These are phyloP conservation scores for Lordiphosa andalusiaca DNA, from an alignment of 2,888 invertebrate species.

Conservation along the genomic window DNA sequence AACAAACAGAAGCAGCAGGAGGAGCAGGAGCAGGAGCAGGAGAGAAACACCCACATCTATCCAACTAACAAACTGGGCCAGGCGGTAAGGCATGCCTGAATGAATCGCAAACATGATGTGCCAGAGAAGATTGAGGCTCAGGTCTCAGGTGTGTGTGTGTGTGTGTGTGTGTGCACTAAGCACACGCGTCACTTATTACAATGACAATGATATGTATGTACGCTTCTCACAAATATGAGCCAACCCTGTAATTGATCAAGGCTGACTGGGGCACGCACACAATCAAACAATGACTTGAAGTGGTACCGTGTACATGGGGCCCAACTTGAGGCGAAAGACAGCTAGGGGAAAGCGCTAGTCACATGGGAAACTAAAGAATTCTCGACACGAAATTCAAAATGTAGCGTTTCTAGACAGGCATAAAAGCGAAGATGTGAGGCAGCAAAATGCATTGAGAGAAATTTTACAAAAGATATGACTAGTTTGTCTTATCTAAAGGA, in stretches of 20 bases:
- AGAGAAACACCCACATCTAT: slow-evolving; percentile 2
- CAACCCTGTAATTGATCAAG: slow-evolving; percentile 62
- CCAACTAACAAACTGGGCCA: slow-evolving; percentile 47
- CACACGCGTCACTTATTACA: slow-evolving; percentile 70
- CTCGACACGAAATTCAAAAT: slow-evolving; percentile 31
- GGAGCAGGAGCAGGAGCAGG: slow-evolving; percentile 1
- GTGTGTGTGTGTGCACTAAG: slow-evolving; percentile 41
- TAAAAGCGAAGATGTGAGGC: slow-evolving; percentile 21
- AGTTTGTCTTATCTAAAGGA: no score
- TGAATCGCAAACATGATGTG: slow-evolving; percentile 54
- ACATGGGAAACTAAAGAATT: slow-evolving; percentile 13
- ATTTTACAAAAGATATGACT: no score
- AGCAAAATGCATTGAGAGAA: slow-evolving; percentile 8
- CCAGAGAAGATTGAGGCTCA: slow-evolving; percentile 7
- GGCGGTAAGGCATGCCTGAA: slow-evolving; percentile 58
- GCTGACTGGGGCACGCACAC: slow-evolving; percentile 40
- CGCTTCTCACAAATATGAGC: slow-evolving; percentile 41
- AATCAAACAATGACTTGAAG: slow-evolving; percentile 63
- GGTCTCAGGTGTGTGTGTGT: slow-evolving; percentile 23
- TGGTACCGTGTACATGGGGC: slow-evolving; percentile 56
- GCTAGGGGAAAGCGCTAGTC: background rate
- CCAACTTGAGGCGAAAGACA: slow-evolving; percentile 27
- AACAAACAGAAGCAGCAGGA: slow-evolving; percentile 51
- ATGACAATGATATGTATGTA: slow-evolving; percentile 69
- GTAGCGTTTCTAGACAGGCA: slow-evolving; percentile 12